phyloP scores from a whole-genome alignment of 2,113 vertebrate genomes.

The Zootoca vivipara region DNA sequence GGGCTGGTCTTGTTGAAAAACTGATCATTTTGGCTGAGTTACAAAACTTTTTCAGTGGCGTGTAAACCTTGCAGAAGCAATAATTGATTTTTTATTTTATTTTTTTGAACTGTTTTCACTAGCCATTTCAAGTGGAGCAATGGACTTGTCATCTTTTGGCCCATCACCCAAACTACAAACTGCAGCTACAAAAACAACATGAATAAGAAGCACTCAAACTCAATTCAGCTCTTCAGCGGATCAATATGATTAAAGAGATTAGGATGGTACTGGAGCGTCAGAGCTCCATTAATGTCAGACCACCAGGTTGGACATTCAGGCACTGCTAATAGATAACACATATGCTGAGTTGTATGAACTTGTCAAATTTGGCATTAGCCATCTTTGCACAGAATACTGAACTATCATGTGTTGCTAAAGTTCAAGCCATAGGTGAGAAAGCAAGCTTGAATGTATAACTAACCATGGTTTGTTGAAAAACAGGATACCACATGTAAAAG shows the following conservation, averaged over 20 bases:
- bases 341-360: neutral
- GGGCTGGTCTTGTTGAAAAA: conserved; percentile 11
- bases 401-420: neutral
- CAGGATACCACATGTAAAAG: neutral
- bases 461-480: neutral
- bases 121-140: conserved; percentile 30
- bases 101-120: conserved; percentile 6
- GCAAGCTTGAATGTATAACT: neutral
- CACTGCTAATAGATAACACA: neutral
- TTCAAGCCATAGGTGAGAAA: neutral
- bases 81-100: conserved; percentile 18
- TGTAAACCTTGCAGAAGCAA: conserved; percentile 29
- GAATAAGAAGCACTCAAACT: conserved; percentile 22
- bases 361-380: neutral
- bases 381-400: neutral
- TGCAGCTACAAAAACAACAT: conserved; percentile 32
- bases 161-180: conserved; percentile 24
- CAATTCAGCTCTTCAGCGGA: neutral
- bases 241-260: conserved; percentile 18
- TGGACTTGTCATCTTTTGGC: conserved; percentile 28
- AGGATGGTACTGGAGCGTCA: neutral
- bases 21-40: neutral
- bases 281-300: conserved; percentile 9
- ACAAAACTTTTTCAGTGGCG: conserved; percentile 1
- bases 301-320: neutral